A percentile compares a stretch with the other conserved stretches of the same genome.
These are phyloP conservation scores for Hydrocynus forskahlii DNA, from an alignment of 2,797 vertebrate species.

Conservation along the genomic window DNA sequence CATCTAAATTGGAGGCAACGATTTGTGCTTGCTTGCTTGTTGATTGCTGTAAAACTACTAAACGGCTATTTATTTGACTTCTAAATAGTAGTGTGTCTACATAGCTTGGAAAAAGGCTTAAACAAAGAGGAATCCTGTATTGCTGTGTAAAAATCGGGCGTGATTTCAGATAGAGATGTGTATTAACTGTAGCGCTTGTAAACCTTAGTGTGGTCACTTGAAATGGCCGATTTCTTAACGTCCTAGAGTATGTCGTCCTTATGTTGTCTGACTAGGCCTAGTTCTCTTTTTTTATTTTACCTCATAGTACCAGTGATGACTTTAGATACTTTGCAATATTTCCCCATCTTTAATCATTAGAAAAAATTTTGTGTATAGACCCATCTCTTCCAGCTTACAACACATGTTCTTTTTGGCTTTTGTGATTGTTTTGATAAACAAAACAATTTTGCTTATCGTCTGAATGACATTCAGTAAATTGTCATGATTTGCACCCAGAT, in stretches of 20 bases:
- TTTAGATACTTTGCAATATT: too few relatives aligned
- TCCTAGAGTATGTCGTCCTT: not conserved
- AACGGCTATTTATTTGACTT: constrained; percentile 1
- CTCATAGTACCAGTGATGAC: not conserved
- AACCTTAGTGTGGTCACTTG: not conserved
- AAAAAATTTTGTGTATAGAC: too few relatives aligned
- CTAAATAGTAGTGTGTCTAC: constrained; percentile 22
- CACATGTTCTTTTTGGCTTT: constrained; percentile 13
- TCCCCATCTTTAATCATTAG: not conserved
- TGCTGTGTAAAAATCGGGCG: not conserved
- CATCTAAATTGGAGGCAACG: not conserved
- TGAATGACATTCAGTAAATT: constrained; percentile 8
- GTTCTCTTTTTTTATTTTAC: not conserved
- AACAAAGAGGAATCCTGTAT: not conserved
- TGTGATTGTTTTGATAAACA: not conserved
- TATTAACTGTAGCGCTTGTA: not conserved
- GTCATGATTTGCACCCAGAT: not conserved
- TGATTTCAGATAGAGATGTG: not conserved
- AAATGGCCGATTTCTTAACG: not conserved
- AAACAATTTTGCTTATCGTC: too few relatives aligned
- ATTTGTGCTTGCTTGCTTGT: not conserved
- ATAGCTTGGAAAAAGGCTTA: not conserved
- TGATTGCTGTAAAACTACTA: not conserved
- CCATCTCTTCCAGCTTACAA: not conserved
- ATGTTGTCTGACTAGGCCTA: not conserved